phyloP scores from a whole-genome alignment of 2,888 invertebrate species.

The Agonopterix arenella region DNA sequence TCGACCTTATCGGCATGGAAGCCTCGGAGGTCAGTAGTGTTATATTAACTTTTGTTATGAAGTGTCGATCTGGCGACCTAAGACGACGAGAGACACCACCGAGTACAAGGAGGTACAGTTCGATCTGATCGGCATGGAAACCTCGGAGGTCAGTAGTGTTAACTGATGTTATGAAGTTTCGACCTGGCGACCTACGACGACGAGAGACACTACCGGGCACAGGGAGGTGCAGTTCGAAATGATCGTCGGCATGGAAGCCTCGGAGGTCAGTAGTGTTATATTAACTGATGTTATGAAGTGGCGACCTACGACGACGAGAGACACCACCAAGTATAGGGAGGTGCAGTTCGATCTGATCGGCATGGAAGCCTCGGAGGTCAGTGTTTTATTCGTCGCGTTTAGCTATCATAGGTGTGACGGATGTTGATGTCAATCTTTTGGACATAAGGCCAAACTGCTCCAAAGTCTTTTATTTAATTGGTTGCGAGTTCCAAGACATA shows the following conservation, averaged over 20 bases:
- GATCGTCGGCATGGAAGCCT: too few relatives aligned
- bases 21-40: slow-evolving; percentile 83
- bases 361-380: slow-evolving; percentile 86
- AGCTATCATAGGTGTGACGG: too few relatives aligned
- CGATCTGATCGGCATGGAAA: slow-evolving; percentile 84
- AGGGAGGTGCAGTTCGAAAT: slow-evolving; percentile 22
- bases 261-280: too few relatives aligned
- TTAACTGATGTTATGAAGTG: too few relatives aligned
- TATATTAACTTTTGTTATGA: background rate
- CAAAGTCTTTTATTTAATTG: too few relatives aligned
- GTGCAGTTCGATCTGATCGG: slow-evolving; percentile 85
- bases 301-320: too few relatives aligned
- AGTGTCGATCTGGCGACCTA: slow-evolving; percentile 82
- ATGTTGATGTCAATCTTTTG: too few relatives aligned
- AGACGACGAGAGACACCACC: slow-evolving; percentile 35
- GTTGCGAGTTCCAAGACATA: too few relatives aligned
- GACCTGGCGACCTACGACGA: slow-evolving; percentile 79
- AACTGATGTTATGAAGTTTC: slow-evolving; percentile 33
- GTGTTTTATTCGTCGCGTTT: too few relatives aligned
- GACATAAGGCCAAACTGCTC: too few relatives aligned
- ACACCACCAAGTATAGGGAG: too few relatives aligned
- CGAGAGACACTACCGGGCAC: slow-evolving; percentile 75
- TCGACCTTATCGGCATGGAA: slow-evolving; percentile 84
- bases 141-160: slow-evolving; percentile 80
- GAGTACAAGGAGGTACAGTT: slow-evolving; percentile 87